Evolutionary conservation across 2,888 invertebrate genomes (phyloP), one percentile per base, ranked within the genome.

Genomic region (Baccha elongata): DNA sequence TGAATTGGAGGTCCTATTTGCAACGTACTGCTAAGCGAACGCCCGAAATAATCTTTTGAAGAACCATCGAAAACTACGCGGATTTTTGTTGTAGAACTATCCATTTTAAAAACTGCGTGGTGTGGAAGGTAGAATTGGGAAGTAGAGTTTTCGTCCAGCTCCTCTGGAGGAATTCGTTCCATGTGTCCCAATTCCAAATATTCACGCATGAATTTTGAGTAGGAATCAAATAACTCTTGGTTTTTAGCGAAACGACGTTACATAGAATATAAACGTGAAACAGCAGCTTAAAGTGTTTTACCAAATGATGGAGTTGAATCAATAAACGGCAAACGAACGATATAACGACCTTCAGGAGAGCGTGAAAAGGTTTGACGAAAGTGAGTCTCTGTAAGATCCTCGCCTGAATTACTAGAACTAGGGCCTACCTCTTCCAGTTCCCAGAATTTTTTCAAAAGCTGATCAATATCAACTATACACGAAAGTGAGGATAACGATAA

Each of bases 281-380:
- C 17, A n/a, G 62, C 68, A 1, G 53, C 21, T 10, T 7, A 11
- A 2, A 40, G n/a, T 11, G 67, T 79, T 48, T 67, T 29, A 29
- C 13, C 46, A 35, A 73, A 79, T 0, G 13, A 32, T 10, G 62
- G 58, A 19, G 48, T 19, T 5, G 19, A 6, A 7, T n/a, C 37
- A 23, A 65, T 73, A 8, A 73, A 73, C 0, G 65, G 74, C 1
- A 65, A 11, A 13, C 44, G 26, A n/a, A 72, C 72, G 7, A 40
- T 42, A 62, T 72, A 72, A 21, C 29, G 46, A 4, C 58, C 48
- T 42, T 74, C 58, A 3, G 74, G 40, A 19, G 74, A 37, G 1
- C 58, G 58, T 3, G 40, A 62, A 17, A 46, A 46, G 0, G 74
- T 50, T 55, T 60, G 8, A 1, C 58, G 44, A 58, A 74, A 74